These are phyloP conservation scores for Tylochromis polylepis DNA, from an alignment of 2,113 vertebrate genomes.

Conservation along the genomic window DNA sequence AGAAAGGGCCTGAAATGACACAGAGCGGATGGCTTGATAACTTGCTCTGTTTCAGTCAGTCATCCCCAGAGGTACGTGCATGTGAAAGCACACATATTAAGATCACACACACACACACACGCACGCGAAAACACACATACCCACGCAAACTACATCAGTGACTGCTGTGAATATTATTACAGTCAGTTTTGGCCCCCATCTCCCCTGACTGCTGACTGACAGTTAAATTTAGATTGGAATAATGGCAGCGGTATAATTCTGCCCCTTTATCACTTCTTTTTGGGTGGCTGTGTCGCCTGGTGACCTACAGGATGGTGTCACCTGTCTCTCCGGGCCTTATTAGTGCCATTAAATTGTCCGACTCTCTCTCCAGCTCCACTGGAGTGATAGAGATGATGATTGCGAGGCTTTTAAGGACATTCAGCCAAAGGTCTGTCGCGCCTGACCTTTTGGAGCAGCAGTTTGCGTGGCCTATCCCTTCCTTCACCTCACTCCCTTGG, in stretches of 20 bases:
- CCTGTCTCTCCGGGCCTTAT: slow-evolving; percentile 36
- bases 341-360: slow-evolving; percentile 33
- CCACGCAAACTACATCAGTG: background rate
- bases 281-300: background rate
- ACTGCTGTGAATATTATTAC: slow-evolving; percentile 26
- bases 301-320: slow-evolving; percentile 30
- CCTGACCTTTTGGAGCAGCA: slow-evolving; percentile 28
- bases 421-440: slow-evolving; percentile 24
- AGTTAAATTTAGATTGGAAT: slow-evolving; percentile 26
- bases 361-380: background rate
- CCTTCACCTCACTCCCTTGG: background rate
- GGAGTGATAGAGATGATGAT: slow-evolving; percentile 8
- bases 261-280: background rate
- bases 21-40: background rate
- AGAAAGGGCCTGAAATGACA: slow-evolving; percentile 17
- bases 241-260: slow-evolving; percentile 20
- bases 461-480: background rate
- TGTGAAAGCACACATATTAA: background rate
- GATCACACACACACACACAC: background rate
- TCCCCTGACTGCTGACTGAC: background rate
- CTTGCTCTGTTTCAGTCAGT: slow-evolving; percentile 7
- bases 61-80: background rate
- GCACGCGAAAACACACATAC: background rate
- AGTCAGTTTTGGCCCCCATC: background rate
- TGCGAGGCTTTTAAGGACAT: slow-evolving; percentile 16